Base-by-base conservation (phyloP, 2,797 vertebrate species). In the Otolemur crassicaudatus region DNA sequence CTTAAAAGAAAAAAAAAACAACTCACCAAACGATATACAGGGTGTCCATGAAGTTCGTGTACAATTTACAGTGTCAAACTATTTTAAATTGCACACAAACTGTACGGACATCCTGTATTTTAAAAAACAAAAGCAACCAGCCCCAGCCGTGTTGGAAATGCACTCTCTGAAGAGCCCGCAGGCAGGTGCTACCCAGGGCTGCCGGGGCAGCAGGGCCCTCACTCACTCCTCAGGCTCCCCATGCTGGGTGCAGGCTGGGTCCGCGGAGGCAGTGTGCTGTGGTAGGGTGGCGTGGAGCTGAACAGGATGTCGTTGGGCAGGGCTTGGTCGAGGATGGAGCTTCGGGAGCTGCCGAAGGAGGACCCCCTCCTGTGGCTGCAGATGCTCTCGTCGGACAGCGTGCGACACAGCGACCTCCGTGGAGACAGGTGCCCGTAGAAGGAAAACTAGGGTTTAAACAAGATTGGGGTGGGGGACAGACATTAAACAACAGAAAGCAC, bases 291-390 rank as follows among this genome's bases (percentile, higher is more conserved):
- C 0, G 99, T 99, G 92, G 99, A 99, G 98, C 99, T 99, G 99
- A 99, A 99, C 23, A 99, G 98, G 98, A 99, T 99, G 98, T 99
- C 99, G 20, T 99, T 99, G 93, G 99, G 99, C 99, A 99, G 96
- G 37, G 99, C 99, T 90, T 99, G 99, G 97, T 99, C 99, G 92
- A 99, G 98, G 98, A 99, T 97, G 65, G 99, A 99, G 96, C 99
- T 99, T 65, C 99, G 99, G 2, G 99, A 99, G 97, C 99, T 99
- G 97, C 99, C 98, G 0, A 99, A 99, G 23, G 99, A 99, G 0
- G 99, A 99, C 22, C 99, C 99, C 98, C 99, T 99, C 7, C 99
- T 99, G 90, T 99, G 99, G 97, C 99, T 99, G 96, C 99, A 99
- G 94, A 99, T 98, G 22, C 99, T 99, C 97, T 99, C 99, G 9